These are phyloP conservation scores for Lagodon rhomboides DNA, from an alignment of 2,797 vertebrate species.

Conservation along the genomic window DNA sequence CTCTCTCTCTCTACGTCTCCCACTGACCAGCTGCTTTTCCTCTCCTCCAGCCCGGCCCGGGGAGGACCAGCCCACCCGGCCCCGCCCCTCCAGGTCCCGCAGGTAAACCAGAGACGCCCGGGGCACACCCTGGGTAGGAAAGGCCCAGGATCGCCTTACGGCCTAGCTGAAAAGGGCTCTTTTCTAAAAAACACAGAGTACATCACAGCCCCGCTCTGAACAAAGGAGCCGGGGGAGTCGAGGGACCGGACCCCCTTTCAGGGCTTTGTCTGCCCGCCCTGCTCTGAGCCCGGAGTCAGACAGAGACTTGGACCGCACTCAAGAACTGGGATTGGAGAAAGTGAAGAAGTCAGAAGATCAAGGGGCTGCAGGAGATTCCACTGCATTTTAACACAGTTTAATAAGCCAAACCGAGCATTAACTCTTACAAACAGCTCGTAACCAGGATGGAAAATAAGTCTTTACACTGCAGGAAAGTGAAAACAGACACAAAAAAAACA, in stretches of 20 bases:
- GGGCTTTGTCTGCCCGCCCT: constrained; percentile 68
- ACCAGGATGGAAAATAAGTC: not conserved
- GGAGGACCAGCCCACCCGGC: constrained; percentile 30
- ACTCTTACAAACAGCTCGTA: not conserved
- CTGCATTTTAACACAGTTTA: not conserved
- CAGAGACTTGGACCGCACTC: constrained; percentile 57
- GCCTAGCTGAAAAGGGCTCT: constrained; percentile 82
- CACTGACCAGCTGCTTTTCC: constrained; percentile 70
- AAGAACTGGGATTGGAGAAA: constrained; percentile 51
- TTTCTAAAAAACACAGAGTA: constrained; percentile 71
- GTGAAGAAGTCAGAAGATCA: constrained; percentile 34
- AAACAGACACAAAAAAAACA: too few species aligned
- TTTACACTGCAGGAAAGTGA: too few species aligned
- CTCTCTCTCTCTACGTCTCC: constrained; percentile 32
- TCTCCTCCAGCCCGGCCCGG: constrained; percentile 35
- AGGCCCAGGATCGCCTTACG: constrained; percentile 84
- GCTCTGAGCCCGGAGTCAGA: constrained; percentile 49
- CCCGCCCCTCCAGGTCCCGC: constrained; percentile 71
- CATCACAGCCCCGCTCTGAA: constrained; percentile 69
- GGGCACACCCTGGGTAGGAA: constrained; percentile 81
- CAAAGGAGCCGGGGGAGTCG: constrained; percentile 71
- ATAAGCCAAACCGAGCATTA: not conserved
- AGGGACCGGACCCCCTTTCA: constrained; percentile 76
- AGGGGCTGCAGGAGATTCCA: not conserved
- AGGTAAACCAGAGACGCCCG: constrained; percentile 83